Evolutionary conservation across 2,113 vertebrate genomes (phyloP).

Genomic region (Brachirus orientalis): DNA sequence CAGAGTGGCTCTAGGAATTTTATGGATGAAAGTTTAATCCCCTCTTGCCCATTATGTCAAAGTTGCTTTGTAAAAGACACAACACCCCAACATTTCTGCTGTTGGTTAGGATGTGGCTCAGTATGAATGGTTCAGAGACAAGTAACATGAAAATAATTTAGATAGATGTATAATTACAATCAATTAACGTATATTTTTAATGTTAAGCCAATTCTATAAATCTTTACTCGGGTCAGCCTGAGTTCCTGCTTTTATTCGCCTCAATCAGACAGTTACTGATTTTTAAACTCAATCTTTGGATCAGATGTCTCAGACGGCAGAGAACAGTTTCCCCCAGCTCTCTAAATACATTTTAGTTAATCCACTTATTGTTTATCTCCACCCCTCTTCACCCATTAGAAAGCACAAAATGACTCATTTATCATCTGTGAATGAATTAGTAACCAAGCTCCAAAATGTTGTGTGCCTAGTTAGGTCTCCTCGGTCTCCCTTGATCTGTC

Average conservation of each 20-base stretch:
- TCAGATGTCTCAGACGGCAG: conserved; percentile 28
- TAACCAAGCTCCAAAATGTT: conserved; percentile 62
- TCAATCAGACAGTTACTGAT: neutral
- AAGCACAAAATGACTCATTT: conserved; percentile 47
- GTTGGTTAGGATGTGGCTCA: too few relatives aligned
- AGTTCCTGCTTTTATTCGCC: conserved; percentile 6
- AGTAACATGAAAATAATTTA: too few relatives aligned
- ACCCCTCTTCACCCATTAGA: conserved; percentile 36
- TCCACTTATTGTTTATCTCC: conserved; percentile 47
- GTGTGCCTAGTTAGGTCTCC: conserved; percentile 39
- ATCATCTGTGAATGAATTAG: conserved; percentile 68
- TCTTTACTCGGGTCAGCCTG: neutral
- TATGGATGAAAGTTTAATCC: too few relatives aligned
- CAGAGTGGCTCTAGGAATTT: too few relatives aligned
- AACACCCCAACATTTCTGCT: too few relatives aligned
- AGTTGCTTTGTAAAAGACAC: too few relatives aligned
- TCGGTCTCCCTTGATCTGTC: conserved; percentile 30
- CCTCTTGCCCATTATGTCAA: too few relatives aligned
- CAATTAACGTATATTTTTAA: too few relatives aligned
- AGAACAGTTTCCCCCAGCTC: conserved; percentile 20
- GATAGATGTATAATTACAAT: too few relatives aligned
- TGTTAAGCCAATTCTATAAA: neutral
- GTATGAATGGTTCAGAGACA: too few relatives aligned
- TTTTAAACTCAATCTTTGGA: conserved; percentile 38
- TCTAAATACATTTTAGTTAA: conserved; percentile 37